phyloP scores from a whole-genome alignment of 2,888 invertebrate species.

The Cistogaster globosa region DNA sequence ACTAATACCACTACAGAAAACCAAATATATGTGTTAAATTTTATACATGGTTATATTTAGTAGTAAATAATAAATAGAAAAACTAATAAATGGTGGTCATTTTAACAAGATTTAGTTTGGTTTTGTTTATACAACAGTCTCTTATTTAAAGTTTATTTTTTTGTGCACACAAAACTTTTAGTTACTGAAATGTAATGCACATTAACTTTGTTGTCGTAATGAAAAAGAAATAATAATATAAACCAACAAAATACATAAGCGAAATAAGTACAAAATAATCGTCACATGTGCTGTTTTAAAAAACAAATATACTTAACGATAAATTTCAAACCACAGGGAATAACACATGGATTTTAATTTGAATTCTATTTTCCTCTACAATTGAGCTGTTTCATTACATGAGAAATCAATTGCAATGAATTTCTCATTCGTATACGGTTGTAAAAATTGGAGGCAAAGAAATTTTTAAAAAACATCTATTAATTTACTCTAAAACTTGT shows the following conservation, averaged over 20 bases:
- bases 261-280: slow-evolving; percentile 36
- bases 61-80: no score
- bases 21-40: neutral
- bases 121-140: slow-evolving; percentile 36
- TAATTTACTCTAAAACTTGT: no score
- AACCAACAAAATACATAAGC: neutral
- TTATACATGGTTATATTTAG: no score
- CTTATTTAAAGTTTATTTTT: slow-evolving; percentile 24
- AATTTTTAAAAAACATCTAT: no score
- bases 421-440: no score
- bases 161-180: slow-evolving; percentile 38
- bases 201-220: neutral
- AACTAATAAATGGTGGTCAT: slow-evolving; percentile 30
- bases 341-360: neutral
- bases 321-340: slow-evolving; percentile 16
- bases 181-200: slow-evolving; percentile 36
- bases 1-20: no score
- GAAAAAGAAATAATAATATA: no score
- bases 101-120: slow-evolving; percentile 23
- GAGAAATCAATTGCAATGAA: no score
- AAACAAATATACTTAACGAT: slow-evolving; percentile 23
- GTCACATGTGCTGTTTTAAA: slow-evolving; percentile 10
- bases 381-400: neutral
- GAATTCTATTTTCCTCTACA: neutral
- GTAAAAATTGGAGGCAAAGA: no score